Conservation (phyloP, 2,113 vertebrate genomes). For the Ammodramus savannarum region DNA sequence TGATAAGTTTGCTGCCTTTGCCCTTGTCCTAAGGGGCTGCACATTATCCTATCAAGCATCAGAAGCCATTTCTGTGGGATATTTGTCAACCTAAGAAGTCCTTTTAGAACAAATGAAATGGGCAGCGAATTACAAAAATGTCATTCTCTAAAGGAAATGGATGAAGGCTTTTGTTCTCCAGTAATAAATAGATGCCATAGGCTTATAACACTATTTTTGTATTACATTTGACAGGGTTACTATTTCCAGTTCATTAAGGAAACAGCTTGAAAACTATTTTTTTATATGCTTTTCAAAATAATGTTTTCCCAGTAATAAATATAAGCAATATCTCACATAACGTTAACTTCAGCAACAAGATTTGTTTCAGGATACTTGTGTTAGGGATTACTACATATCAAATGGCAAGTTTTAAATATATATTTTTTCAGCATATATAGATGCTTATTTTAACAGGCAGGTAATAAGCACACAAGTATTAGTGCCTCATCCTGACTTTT, state of each 20-base stretch:
- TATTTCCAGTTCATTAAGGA: slow-evolving; percentile 81
- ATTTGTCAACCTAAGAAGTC: slow-evolving; percentile 84
- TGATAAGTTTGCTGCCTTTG: slow-evolving; percentile 88
- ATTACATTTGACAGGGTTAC: slow-evolving; percentile 82
- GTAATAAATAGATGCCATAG: slow-evolving; percentile 81
- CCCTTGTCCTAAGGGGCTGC: slow-evolving; percentile 85
- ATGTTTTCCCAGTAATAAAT: slow-evolving; percentile 69
- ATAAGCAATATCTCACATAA: slow-evolving; percentile 56
- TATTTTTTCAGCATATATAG: neutral
- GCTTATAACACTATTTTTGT: slow-evolving; percentile 83
- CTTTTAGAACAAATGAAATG: slow-evolving; percentile 85
- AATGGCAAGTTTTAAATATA: slow-evolving; percentile 3
- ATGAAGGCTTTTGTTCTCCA: slow-evolving; percentile 82
- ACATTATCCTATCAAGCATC: slow-evolving; percentile 87
- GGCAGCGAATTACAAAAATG: slow-evolving; percentile 84
- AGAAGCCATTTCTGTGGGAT: slow-evolving; percentile 82
- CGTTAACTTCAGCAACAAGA: slow-evolving; percentile 29
- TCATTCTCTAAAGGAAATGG: slow-evolving; percentile 84
- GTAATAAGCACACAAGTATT: slow-evolving; percentile 1
- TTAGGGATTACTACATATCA: neutral
- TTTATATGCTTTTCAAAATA: slow-evolving; percentile 76
- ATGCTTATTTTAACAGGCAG: neutral
- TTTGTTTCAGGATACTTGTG: slow-evolving; percentile 51
- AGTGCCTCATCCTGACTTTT: neutral
- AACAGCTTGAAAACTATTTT: slow-evolving; percentile 78